Conservation (phyloP, 1,140 invertebrate species). For the Lepidostoma basale region DNA sequence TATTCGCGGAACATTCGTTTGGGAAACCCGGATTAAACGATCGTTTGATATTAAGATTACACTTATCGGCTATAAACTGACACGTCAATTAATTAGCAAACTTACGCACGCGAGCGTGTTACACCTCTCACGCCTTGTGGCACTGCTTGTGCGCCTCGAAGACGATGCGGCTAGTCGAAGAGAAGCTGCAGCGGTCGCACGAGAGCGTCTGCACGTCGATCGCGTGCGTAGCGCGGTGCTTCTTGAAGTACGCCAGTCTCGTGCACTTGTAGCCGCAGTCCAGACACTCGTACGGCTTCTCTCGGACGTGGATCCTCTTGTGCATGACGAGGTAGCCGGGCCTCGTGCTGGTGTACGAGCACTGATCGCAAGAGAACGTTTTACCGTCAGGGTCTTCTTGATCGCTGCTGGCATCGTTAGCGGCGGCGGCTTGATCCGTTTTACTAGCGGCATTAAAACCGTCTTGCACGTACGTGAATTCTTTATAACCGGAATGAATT, state of each 20-base stretch:
- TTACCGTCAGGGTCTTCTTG: background rate
- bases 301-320: constrained; percentile 27
- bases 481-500: constrained; percentile 20
- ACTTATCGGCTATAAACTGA: no score
- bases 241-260: constrained; percentile 28
- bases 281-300: constrained; percentile 21
- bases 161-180: background rate
- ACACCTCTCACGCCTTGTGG: constrained; percentile 12
- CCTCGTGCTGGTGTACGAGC: constrained; percentile 29
- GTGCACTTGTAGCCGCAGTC: constrained; percentile 35
- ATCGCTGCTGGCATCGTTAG: background rate
- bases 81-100: no score
- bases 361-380: constrained; percentile 32
- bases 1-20: no score
- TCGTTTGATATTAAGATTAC: no score
- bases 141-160: constrained; percentile 17
- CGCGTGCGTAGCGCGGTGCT: constrained; percentile 22
- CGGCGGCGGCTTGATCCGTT: background rate
- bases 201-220: background rate
- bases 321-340: constrained; percentile 33
- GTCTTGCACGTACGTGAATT: constrained; percentile 15
- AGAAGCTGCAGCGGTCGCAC: constrained; percentile 21
- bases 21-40: no score
- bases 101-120: no score
- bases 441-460: background rate